Evolutionary conservation across 2,888 invertebrate species (phyloP), one percentile per base, ranked within the genome.

Genomic region (Epirrhoe tristata): DNA sequence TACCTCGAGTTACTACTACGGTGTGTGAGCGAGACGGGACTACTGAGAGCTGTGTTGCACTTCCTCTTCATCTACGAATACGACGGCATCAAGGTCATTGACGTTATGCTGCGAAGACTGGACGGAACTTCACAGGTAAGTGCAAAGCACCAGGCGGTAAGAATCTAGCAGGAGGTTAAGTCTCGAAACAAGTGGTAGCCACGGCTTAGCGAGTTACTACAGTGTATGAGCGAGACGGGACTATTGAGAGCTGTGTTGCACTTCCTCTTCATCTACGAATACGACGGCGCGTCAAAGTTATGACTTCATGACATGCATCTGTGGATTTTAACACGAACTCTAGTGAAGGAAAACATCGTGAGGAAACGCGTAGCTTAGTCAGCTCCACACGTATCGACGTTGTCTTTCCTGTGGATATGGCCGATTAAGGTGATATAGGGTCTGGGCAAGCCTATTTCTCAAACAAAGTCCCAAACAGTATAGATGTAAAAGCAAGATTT

Each of bases 1-100:
- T 99, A 99, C 90, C 95, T 99, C 71, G 98, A 99, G 89, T 93
- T 99, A 74, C 96, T 98, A 78, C 88, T 99, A 71, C 95, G 99
- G 56, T 97, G 97, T 58, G 96, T 98, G 12, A 97, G 97, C 0
- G 96, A 97, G 76, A 96, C 97, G 0, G 97, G 97, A 0, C 93
- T 99, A 60, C 91, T 99, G 74, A 94, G 96, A 74, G 96, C 97
- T 0, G 96, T 98, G 78, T 94, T 99, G 32, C 96, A 96, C 84
- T 98, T 99, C 93, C 94, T 99, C 54, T 90, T 97, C 77, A 95
- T 96, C 75, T 95, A 95, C 81, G 96, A 96, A 84, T 98, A 98
- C 77, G 99, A 99, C 80, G 97, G 97, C 0, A 95, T 96, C 67
- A 94, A 96, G 71, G 95, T 99, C 70, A 88, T 99, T 52, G 97